A percentile compares a stretch with the other conserved stretches of the same genome.
Conservation (phyloP, 2,113 vertebrate genomes). For the Dunckerocampus dactyliophorus region DNA sequence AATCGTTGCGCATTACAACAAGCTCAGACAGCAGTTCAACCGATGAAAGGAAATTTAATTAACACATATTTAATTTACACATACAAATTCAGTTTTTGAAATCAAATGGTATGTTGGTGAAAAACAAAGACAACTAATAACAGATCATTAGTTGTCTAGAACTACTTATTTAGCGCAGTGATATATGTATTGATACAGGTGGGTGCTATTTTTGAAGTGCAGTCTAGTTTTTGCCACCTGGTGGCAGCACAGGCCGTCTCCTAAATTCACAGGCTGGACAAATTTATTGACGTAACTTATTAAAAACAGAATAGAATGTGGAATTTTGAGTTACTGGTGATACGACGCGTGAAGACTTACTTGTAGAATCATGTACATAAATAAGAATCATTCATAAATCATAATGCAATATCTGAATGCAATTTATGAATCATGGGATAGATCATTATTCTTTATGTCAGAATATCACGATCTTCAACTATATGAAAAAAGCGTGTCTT, state of each 20-base stretch:
- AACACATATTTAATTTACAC: conserved; percentile 23
- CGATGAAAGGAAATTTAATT: rapidly evolving
- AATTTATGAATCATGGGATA: too few relatives aligned
- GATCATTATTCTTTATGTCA: too few relatives aligned
- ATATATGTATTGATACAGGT: neutral
- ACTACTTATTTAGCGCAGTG: conserved; percentile 17
- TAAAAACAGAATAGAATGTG: conserved; percentile 5
- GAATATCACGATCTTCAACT: neutral
- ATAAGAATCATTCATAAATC: too few relatives aligned
- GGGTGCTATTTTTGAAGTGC: neutral
- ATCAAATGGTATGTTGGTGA: rapidly evolving
- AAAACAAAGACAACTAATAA: neutral
- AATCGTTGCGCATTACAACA: conserved; percentile 22
- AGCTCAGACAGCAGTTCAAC: neutral
- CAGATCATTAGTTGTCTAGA: neutral
- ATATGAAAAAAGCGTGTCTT: neutral
- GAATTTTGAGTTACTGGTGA: too few relatives aligned
- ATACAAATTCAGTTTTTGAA: neutral
- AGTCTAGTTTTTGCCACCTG: conserved; percentile 23
- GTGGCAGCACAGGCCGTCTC: conserved; percentile 22
- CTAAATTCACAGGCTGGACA: neutral
- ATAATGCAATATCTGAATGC: too few relatives aligned
- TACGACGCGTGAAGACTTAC: too few relatives aligned
- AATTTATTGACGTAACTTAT: too few relatives aligned
- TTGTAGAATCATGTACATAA: too few relatives aligned